Base-by-base conservation (phyloP, 2,113 vertebrate genomes). In the Amblyornis subalaris region DNA sequence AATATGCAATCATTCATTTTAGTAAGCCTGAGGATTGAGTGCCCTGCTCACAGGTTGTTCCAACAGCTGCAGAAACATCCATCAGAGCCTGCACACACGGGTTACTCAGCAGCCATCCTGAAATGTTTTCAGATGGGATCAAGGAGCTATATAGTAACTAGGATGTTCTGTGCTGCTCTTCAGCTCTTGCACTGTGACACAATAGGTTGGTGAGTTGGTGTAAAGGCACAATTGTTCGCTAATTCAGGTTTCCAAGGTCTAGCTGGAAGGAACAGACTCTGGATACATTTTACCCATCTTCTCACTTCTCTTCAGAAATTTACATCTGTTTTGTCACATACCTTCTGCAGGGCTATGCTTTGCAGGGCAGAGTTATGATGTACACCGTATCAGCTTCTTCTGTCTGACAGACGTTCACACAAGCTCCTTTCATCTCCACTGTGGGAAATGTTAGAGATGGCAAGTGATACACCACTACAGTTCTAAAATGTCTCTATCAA, bases 401-500 rank as follows among this genome's bases (percentile, higher is more conserved):
- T 47, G 35, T 55, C 51, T 90, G 60, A 86, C 48, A 90, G 57
- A 62, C 21, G 0, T 65, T 69, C 0, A 1, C 48, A 69, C 38
- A 67, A 91, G 13, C 9, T 74, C 8, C 70, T 91, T 94, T 94
- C 58, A 85, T 79, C 66, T 89, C 33, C 38, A 19, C 10, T 31
- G 51, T 47, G 58, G 38, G 74, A 94, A 92, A 92, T 54, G 15
- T 21, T 89, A 75, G 45, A 62, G 33, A 82, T 57, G 38, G 38
- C 70, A 92, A 78, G 36, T 65, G 58, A 91, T 72, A 54, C 2
- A 3, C 58, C 29, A 22, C 78, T 76, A 38, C 1, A 3, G 23
- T 60, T 92, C 57, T 76, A 88, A 86, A 91, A 88, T 38, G 26
- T 82, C 77, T 87, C 81, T 92, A 72, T 72, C 54, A 91, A 38